These are phyloP conservation scores for Drosophila guanche DNA, from an alignment of 1,140 invertebrate genomes.

Conservation along the genomic window DNA sequence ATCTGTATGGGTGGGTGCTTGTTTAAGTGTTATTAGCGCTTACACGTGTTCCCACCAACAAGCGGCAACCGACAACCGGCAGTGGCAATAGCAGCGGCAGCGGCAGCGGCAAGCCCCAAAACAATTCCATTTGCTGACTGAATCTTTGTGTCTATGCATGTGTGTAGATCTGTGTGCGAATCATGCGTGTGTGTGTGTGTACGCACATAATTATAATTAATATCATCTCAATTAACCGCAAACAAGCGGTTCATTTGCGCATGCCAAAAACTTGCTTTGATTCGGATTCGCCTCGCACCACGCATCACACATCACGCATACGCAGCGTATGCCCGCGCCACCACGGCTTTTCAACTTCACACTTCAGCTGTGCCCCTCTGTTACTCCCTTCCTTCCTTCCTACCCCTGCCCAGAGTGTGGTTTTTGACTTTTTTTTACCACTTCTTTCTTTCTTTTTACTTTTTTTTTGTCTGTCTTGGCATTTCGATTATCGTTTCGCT, in stretches of 20 bases:
- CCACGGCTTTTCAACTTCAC: constrained; percentile 2
- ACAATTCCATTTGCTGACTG: constrained; percentile 76
- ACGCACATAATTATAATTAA: constrained; percentile 72
- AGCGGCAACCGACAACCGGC: neutral
- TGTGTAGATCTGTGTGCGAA: neutral
- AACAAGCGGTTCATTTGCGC: constrained; percentile 79
- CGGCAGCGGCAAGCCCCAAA: constrained; percentile 38
- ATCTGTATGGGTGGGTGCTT: constrained; percentile 39
- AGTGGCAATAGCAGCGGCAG: constrained; percentile 15
- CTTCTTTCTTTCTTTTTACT: neutral
- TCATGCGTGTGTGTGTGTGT: constrained; percentile 19
- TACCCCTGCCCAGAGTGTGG: too few species aligned
- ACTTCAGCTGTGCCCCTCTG: neutral
- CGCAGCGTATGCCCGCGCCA: constrained; percentile 20
- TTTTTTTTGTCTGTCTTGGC: neutral
- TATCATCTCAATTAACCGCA: constrained; percentile 81
- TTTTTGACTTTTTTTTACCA: too few species aligned
- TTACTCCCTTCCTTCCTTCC: neutral
- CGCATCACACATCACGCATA: constrained; percentile 48
- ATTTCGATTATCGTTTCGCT: constrained; percentile 44
- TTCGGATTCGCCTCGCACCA: constrained; percentile 2
- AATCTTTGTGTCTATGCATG: constrained; percentile 28
- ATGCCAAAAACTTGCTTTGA: constrained; percentile 48
- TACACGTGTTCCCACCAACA: constrained; percentile 63
- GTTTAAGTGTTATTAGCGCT: constrained; percentile 79